These are phyloP conservation scores for Argentina silus DNA, from an alignment of 2,797 vertebrate species.

Conservation along the genomic window DNA sequence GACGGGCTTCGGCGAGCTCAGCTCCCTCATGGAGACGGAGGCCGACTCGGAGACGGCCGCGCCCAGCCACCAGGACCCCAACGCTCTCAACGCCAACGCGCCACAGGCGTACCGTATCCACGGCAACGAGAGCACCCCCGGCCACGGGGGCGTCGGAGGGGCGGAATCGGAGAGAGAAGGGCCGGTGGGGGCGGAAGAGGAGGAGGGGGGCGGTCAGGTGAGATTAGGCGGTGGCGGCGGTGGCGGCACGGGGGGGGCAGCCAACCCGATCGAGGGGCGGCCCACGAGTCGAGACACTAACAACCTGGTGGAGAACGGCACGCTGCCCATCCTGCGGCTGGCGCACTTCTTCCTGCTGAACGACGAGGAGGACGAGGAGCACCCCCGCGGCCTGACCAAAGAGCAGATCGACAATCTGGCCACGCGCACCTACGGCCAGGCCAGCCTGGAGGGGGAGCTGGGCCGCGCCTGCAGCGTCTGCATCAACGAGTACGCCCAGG, in stretches of 20 bases:
- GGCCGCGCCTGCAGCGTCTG: slow-evolving; percentile 92
- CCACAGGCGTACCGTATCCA: slow-evolving; percentile 58
- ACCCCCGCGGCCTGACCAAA: slow-evolving; percentile 91
- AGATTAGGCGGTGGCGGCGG: slow-evolving; percentile 46
- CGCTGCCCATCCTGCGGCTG: slow-evolving; percentile 88
- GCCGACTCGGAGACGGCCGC: slow-evolving; percentile 82
- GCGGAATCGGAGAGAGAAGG: slow-evolving; percentile 62
- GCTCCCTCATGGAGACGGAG: slow-evolving; percentile 92
- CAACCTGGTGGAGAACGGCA: slow-evolving; percentile 88
- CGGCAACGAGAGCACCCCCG: slow-evolving; percentile 54
- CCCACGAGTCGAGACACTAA: slow-evolving; percentile 81
- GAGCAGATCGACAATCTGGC: slow-evolving; percentile 98
- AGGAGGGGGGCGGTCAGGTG: slow-evolving; percentile 63
- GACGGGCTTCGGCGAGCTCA: slow-evolving; percentile 94
- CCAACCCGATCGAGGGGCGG: slow-evolving; percentile 63
- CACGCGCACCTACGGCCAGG: slow-evolving; percentile 90
- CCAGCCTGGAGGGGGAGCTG: slow-evolving; percentile 82
- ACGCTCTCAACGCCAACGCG: slow-evolving; percentile 37
- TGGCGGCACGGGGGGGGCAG: slow-evolving; percentile 51
- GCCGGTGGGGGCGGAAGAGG: slow-evolving; percentile 56
- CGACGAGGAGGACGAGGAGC: slow-evolving; percentile 87
- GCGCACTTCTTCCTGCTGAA: slow-evolving; percentile 94
- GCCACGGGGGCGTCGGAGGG: slow-evolving; percentile 34
- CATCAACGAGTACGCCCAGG: slow-evolving; percentile 93
- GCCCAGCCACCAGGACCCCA: slow-evolving; percentile 59